Conservation (phyloP, 2,113 vertebrate species). For the Hemiscyllium ocellatum region DNA sequence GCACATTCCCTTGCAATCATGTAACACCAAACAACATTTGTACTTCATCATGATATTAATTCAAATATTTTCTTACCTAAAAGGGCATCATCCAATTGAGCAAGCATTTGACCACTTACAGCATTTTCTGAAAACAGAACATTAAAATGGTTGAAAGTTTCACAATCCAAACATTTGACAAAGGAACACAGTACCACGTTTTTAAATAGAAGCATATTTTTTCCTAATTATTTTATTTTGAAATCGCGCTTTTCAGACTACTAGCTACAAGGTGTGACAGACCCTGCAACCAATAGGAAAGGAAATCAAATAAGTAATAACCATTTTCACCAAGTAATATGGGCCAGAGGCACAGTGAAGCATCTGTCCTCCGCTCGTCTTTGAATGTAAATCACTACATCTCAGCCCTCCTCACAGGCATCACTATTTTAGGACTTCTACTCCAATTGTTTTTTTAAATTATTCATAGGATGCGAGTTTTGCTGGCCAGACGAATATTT, state of each 20-base stretch:
- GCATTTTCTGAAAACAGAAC: slow-evolving; percentile 43
- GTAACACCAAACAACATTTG: background rate
- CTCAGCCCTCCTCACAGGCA: background rate
- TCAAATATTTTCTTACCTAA: slow-evolving; percentile 40
- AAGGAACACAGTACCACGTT: background rate
- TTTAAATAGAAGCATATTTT: background rate
- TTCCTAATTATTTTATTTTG: background rate
- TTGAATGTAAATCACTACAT: background rate
- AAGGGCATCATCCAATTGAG: slow-evolving; percentile 44
- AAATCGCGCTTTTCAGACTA: background rate
- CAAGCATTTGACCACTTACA: slow-evolving; percentile 40
- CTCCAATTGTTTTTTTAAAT: background rate
- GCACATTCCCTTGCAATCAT: background rate
- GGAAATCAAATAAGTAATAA: background rate
- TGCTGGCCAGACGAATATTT: no score
- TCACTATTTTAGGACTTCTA: background rate
- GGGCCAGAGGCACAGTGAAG: background rate
- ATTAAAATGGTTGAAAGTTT: background rate
- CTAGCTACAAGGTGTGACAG: background rate
- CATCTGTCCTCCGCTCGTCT: background rate
- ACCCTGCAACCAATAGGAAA: background rate
- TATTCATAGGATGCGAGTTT: no score
- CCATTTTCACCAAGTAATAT: background rate
- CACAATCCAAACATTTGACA: background rate
- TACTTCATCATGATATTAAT: background rate